Evolutionary conservation across 2,113 vertebrate species (phyloP).

Genomic region (Miniopterus natalensis): DNA sequence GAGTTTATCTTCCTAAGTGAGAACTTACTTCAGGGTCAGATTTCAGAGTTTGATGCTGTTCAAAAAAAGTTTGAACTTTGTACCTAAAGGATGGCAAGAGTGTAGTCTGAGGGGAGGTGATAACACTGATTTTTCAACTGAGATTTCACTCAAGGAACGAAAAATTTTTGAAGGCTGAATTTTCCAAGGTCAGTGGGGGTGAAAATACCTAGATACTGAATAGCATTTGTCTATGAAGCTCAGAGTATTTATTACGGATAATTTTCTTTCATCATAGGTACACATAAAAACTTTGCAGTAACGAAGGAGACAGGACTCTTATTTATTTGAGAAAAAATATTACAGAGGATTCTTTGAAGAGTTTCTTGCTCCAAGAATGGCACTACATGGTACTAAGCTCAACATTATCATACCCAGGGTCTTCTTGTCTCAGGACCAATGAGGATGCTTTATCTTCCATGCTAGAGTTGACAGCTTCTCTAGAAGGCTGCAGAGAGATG

Average conservation of each 20-base stretch:
- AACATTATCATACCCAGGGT: not conserved
- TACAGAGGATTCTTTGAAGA: not conserved
- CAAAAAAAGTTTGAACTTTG: not conserved
- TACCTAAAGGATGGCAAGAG: not conserved
- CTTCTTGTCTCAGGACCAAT: not conserved
- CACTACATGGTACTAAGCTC: not conserved
- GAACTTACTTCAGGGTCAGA: not conserved
- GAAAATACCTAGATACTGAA: not conserved
- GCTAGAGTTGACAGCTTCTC: not conserved
- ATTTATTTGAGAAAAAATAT: not conserved
- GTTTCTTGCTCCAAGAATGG: not conserved
- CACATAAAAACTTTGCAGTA: not conserved
- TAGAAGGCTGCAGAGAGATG: not conserved
- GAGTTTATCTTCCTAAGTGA: not conserved
- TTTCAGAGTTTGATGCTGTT: not conserved
- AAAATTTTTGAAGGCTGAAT: not conserved
- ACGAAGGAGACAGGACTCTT: not conserved
- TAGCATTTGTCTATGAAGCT: not conserved
- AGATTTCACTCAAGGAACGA: not conserved
- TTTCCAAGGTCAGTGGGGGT: not conserved
- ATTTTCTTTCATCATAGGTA: not conserved
- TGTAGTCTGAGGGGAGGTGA: not conserved
- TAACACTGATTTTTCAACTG: not conserved
- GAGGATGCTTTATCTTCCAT: not conserved
- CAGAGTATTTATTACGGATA: not conserved